Evolutionary conservation across 2,113 vertebrate genomes (phyloP).

Genomic region (Grallaria varia): DNA sequence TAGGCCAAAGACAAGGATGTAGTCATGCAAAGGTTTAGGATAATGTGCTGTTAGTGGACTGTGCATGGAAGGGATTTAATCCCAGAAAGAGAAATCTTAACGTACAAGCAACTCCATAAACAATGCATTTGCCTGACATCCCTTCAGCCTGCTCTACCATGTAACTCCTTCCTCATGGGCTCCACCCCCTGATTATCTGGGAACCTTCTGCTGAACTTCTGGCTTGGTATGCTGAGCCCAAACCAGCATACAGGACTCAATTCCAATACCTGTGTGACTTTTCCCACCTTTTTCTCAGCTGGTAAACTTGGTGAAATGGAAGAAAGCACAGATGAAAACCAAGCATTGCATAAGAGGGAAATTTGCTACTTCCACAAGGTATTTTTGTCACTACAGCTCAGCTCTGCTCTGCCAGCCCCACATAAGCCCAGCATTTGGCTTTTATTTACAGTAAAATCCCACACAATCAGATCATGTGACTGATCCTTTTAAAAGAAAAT

Average conservation of each 20-base stretch:
- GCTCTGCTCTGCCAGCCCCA: background rate
- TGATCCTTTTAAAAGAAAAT: background rate
- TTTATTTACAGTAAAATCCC: background rate
- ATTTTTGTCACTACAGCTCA: background rate
- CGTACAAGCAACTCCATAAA: background rate
- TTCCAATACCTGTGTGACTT: background rate
- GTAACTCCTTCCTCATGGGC: background rate
- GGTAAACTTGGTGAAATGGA: background rate
- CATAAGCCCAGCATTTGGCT: background rate
- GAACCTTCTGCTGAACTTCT: background rate
- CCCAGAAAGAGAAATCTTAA: background rate
- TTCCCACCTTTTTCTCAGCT: background rate
- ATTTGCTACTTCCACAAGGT: background rate
- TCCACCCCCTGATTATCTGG: background rate
- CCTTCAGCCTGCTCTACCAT: background rate
- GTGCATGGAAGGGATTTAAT: background rate
- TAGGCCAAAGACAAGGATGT: background rate
- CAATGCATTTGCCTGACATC: background rate
- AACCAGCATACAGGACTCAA: accelerated
- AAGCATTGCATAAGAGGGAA: background rate
- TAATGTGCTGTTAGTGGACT: background rate
- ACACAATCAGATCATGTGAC: background rate
- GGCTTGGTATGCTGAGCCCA: background rate
- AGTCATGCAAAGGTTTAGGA: background rate
- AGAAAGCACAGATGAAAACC: background rate